Base-by-base conservation (phyloP, 2,888 invertebrate species). In the Seira musarum region DNA sequence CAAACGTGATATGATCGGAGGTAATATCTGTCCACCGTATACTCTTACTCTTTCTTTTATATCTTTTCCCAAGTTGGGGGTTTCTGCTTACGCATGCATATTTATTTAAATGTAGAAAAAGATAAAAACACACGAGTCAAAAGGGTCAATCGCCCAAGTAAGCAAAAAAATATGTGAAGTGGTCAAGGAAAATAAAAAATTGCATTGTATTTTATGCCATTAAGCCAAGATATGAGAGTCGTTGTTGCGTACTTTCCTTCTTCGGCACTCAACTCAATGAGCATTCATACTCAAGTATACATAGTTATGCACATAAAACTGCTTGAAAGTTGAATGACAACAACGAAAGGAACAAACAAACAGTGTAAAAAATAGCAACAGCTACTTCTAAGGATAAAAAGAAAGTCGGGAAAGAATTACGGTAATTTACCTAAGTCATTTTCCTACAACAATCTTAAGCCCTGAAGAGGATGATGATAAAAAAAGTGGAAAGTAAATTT, bases 371-470 rank as follows among this genome's bases (percentile, higher is more conserved):
- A 30, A 5, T 30, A 30, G 30, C 30, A 30, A 30, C 30, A 30
- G 30, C 30, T 30, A 30, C 30, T n/a, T n/a, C n/a, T 30, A 13
- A 53, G 69, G 46, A 40, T 46, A 21, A 25, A 46, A 49, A 63
- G 5, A 8, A 30, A 8, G 30, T 2, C 30, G 30, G 30, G 63
- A 15, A 40, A 57, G 66, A 72, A 66, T 40, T 53, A 57, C 19
- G n/a, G 65, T 65, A 49, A 72, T 72, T 72, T 72, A 65, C 25
- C 64, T 30, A 63, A 72, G 72, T 72, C 49, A 64, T 66, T 73
- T 73, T 65, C 65, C 21, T 15, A 8, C 46, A 30, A 30, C 8
- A n/a, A 30, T 30, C 30, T 30, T 30, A 8, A 30, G 30, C 30
- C 30, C 30, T 30, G 3, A 30, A 30, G 8, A 5, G 8, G 8